phyloP scores from a whole-genome alignment of 1,140 invertebrate genomes.

The Drosophila subobscura region DNA sequence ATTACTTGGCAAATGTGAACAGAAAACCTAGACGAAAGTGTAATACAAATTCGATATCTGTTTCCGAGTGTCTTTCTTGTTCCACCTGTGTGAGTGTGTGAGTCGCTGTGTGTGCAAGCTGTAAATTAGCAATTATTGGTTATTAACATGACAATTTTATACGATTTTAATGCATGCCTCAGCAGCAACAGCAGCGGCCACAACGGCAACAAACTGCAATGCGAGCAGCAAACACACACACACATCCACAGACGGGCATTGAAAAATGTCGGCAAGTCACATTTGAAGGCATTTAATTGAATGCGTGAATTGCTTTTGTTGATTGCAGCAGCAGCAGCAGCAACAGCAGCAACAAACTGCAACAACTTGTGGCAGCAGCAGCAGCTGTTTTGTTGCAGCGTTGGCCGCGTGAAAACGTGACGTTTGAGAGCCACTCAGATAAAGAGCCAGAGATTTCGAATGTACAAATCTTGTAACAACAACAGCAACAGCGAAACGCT shows the following conservation, averaged over 20 bases:
- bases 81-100: constrained; percentile 16
- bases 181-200: constrained; percentile 35
- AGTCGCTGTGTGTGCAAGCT: constrained; percentile 55
- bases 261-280: constrained; percentile 72
- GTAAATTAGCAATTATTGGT: constrained; percentile 83
- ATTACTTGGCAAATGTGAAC: too few relatives aligned
- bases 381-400: constrained; percentile 56
- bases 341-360: constrained; percentile 9
- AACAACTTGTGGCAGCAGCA: constrained; percentile 5
- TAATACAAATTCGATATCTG: too few relatives aligned
- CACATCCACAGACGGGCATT: too few relatives aligned
- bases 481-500: constrained; percentile 50
- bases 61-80: background rate
- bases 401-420: constrained; percentile 79
- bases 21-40: too few relatives aligned
- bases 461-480: constrained; percentile 55
- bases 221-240: constrained; percentile 27
- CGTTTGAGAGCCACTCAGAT: constrained; percentile 73
- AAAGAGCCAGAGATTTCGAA: constrained; percentile 71
- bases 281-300: constrained; percentile 83
- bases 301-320: constrained; percentile 81
- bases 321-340: constrained; percentile 60
- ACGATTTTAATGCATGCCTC: constrained; percentile 78
- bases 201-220: constrained; percentile 24
- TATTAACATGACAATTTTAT: constrained; percentile 83